phyloP scores from a whole-genome alignment of 2,888 invertebrate genomes.

The Dorcus hopei region DNA sequence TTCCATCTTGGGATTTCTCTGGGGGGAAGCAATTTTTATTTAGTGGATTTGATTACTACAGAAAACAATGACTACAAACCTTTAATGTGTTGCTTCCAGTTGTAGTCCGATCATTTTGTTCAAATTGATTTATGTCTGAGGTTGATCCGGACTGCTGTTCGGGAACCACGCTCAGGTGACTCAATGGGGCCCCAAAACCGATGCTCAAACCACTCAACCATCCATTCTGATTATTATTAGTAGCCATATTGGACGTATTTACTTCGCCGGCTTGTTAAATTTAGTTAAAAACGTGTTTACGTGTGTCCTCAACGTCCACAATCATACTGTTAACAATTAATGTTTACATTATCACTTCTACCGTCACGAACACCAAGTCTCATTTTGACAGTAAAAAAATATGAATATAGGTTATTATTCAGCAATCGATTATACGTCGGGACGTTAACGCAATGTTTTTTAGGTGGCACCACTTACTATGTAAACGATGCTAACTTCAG shows the following conservation, averaged over 20 bases:
- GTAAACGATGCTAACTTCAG: neutral
- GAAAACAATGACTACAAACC: constrained; percentile 30
- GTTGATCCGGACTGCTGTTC: constrained; percentile 43
- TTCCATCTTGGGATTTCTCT: constrained; percentile 66
- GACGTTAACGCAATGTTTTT: neutral
- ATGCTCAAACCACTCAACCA: constrained; percentile 44
- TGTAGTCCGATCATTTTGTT: constrained; percentile 45
- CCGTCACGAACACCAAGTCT: constrained; percentile 5
- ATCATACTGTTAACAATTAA: neutral
- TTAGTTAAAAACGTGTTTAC: neutral
- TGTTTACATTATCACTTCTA: neutral
- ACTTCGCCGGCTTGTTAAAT: constrained; percentile 3
- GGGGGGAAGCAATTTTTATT: constrained; percentile 23
- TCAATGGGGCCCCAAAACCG: constrained; percentile 39
- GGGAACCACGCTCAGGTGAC: constrained; percentile 39
- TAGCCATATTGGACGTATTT: constrained; percentile 45
- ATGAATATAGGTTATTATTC: constrained; percentile 32
- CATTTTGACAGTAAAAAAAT: constrained; percentile 23
- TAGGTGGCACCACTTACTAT: constrained; percentile 15
- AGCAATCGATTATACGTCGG: constrained; percentile 17
- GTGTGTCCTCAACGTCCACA: neutral
- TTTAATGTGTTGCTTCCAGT: constrained; percentile 48
- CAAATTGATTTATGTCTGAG: constrained; percentile 44
- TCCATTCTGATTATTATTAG: constrained; percentile 50
- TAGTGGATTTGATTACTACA: neutral